phyloP scores from a whole-genome alignment of 35 echinoderm and acorn worm genomes.

The Chiridota heheva region DNA sequence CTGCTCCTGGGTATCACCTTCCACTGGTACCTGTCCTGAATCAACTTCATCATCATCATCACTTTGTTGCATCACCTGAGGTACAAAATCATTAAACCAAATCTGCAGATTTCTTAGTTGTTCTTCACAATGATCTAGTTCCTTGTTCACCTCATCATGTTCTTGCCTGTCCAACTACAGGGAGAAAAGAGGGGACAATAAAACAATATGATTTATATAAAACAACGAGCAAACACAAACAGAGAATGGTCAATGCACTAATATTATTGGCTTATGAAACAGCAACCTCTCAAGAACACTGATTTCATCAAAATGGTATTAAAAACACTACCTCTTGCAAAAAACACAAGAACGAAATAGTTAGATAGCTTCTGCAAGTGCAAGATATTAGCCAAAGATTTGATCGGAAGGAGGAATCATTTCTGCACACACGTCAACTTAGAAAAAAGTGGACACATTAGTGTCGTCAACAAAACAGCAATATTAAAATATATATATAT shows the following conservation, averaged over 20 bases:
- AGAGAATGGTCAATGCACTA: not conserved
- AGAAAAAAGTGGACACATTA: too few species aligned
- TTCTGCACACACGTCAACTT: too few species aligned
- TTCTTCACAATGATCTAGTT: conserved; percentile 49
- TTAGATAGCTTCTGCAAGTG: too few species aligned
- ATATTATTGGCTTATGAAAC: not conserved
- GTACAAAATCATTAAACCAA: conserved; percentile 31
- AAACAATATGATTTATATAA: not conserved
- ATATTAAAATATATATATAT: too few species aligned
- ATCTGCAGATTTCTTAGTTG: conserved; percentile 39
- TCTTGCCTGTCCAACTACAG: conserved; percentile 62
- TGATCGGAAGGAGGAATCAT: too few species aligned
- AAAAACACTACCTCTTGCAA: too few species aligned
- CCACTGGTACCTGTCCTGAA: conserved; percentile 19
- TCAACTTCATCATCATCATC: conserved; percentile 40
- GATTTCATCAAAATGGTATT: too few species aligned
- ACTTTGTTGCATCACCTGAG: conserved; percentile 1
- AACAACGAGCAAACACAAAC: not conserved
- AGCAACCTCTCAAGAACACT: too few species aligned
- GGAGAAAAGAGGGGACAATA: not conserved
- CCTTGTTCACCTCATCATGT: conserved; percentile 28
- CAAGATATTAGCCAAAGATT: too few species aligned
- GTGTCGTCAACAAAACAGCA: too few species aligned
- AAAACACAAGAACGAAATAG: too few species aligned
- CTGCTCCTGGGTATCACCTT: conserved; percentile 65